Evolutionary conservation across 2,113 vertebrate genomes (phyloP).

Genomic region (Hypocryptadius cinnamomeus): DNA sequence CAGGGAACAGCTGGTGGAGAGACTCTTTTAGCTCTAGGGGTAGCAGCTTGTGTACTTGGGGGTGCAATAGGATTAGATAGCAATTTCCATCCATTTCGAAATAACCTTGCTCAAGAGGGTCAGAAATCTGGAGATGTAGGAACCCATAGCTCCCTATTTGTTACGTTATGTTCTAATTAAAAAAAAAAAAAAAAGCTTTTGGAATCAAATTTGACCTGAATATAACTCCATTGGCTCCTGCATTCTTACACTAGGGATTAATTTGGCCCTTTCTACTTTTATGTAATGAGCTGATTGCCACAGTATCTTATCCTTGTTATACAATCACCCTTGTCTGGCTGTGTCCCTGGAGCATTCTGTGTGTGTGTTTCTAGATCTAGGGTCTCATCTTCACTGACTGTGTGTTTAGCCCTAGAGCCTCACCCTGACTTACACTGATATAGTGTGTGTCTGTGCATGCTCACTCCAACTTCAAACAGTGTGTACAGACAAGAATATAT

Average conservation of each 20-base stretch:
- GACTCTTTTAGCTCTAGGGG: conserved; percentile 13
- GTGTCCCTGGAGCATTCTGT: neutral
- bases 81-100: neutral
- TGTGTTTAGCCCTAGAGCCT: neutral
- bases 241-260: conserved; percentile 41
- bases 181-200: neutral
- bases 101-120: conserved; percentile 13
- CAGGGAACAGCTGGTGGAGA: conserved; percentile 34
- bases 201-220: conserved; percentile 50
- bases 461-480: neutral
- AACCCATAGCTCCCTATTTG: neutral
- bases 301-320: conserved; percentile 53
- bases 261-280: conserved; percentile 59
- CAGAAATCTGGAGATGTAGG: neutral
- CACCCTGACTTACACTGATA: neutral
- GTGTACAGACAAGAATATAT: neutral
- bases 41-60: conserved; percentile 9
- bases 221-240: conserved; percentile 32
- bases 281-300: conserved; percentile 62
- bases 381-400: conserved; percentile 11
- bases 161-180: conserved; percentile 21
- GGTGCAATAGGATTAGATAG: conserved; percentile 4
- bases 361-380: neutral
- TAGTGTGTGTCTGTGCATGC: fast-evolving
- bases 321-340: conserved; percentile 42